Evolutionary conservation across 2,113 vertebrate species (phyloP), one percentile per base, ranked within the genome.

Genomic region (Sylvietta virens): DNA sequence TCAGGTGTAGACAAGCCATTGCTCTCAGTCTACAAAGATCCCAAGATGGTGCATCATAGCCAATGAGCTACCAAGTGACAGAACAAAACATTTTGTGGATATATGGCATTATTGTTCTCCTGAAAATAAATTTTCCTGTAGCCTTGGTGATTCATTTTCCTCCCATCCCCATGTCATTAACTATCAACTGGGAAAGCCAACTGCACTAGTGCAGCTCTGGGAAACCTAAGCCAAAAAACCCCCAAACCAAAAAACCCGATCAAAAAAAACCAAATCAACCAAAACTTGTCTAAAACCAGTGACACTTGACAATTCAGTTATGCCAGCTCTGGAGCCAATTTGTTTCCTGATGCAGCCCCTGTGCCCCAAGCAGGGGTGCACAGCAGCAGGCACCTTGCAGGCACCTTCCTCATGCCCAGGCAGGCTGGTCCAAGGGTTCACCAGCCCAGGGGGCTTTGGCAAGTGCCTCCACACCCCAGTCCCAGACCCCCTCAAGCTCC

Each of bases 311-410:
- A n/a, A 30, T 64, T 74, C 2, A 6, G 20, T 33, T 64, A 57
- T 1, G 13, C 11, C 67, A 80, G 20, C 10, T 92, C 71, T 53
- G 50, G 13, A 86, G 37, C 23, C 37, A 21, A 0, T 1, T 4
- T 33, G 17, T 5, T 67, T 24, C 67, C 30, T 1, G 5, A 10
- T 2, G 8, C 5, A 28, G 17, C 3, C 10, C 10, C 53, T 22
- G 9, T 6, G 48, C 11, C 7, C 35, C 0, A 2, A 83, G 62
- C 20, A 61, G 26, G 13, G 17, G 3, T 11, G 4, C 7, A 27
- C 8, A 22, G 31, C 6, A 27, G 47, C 76, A 77, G 54, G 45
- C 31, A 2, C 18, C 28, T 66, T 15, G 8, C 7, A n/a, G n/a
- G n/a, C n/a, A 26, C 13, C 21, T 5, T 88, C 39, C 51, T 70